These are phyloP conservation scores for Mechanitis mazaeus DNA, from an alignment of 2,888 invertebrate genomes.

Conservation along the genomic window DNA sequence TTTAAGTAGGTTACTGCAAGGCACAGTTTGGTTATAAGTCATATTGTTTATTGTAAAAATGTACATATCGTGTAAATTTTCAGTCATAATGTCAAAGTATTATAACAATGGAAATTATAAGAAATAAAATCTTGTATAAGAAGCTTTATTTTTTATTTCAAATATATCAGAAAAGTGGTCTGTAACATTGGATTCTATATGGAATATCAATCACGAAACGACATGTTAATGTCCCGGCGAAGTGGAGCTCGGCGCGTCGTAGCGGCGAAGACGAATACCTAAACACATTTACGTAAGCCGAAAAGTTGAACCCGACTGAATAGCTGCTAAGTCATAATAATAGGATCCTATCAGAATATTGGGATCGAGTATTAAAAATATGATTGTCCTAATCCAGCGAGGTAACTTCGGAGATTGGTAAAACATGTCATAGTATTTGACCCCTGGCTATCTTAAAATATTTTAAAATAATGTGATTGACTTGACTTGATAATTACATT, in stretches of 20 bases:
- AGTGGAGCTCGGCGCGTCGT: neutral
- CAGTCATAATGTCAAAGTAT: constrained; percentile 62
- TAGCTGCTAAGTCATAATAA: constrained; percentile 19
- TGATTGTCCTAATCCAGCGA: neutral
- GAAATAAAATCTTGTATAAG: constrained; percentile 18
- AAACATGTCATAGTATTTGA: neutral
- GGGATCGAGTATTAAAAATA: constrained; percentile 5
- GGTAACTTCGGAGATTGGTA: neutral
- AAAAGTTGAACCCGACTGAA: constrained; percentile 14
- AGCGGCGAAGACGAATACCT: constrained; percentile 15
- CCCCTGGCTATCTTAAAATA: neutral
- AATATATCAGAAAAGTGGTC: neutral
- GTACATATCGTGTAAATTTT: constrained; percentile 75
- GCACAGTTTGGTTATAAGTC: constrained; percentile 63
- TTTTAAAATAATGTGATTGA: no score
- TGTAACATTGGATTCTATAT: constrained; percentile 7
- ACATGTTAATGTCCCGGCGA: constrained; percentile 8
- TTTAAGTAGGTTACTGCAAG: constrained; percentile 59
- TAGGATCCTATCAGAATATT: constrained; percentile 19
- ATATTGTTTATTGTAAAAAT: constrained; percentile 53
- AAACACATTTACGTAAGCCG: constrained; percentile 20
- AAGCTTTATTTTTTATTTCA: constrained; percentile 8
- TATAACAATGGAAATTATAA: constrained; percentile 44
- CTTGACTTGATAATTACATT: no score
- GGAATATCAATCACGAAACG: constrained; percentile 23